phyloP scores from a whole-genome alignment of 2,797 vertebrate genomes.

The Chiroxiphia lanceolata region DNA sequence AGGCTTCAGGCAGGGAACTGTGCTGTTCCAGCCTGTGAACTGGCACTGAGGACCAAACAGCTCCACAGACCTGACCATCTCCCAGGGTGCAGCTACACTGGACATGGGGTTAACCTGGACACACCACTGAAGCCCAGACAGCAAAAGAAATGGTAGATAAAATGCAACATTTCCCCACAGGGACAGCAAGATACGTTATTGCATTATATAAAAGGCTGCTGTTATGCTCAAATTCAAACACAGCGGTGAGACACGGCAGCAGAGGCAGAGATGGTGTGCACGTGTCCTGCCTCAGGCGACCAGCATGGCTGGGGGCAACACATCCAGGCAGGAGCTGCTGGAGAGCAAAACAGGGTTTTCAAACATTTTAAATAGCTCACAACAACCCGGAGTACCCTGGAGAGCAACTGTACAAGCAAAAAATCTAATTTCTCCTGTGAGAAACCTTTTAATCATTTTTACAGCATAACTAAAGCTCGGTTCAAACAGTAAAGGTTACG shows the following conservation, averaged over 20 bases:
- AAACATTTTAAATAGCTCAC: not conserved
- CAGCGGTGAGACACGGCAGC: fast-evolving
- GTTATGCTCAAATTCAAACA: not conserved
- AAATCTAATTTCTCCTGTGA: not conserved
- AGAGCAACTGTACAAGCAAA: not conserved
- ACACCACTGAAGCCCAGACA: not conserved
- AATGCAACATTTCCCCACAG: not conserved
- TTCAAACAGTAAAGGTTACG: not conserved
- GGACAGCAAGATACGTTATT: not conserved
- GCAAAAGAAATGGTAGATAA: not conserved
- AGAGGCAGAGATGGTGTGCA: fast-evolving
- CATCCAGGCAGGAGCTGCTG: not conserved
- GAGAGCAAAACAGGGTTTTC: not conserved
- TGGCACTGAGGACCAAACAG: not conserved
- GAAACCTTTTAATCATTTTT: not conserved
- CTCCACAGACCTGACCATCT: fast-evolving
- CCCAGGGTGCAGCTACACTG: not conserved
- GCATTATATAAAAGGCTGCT: not conserved
- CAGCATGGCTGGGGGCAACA: not conserved
- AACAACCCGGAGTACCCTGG: not conserved
- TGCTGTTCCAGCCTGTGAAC: not conserved
- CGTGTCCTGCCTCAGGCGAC: not conserved
- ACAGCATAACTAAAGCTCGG: not conserved
- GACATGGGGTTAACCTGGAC: not conserved
- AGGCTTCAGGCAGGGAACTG: not conserved